These are phyloP conservation scores for Reinhardtius hippoglossoides DNA, from an alignment of 2,113 vertebrate species.

Conservation along the genomic window DNA sequence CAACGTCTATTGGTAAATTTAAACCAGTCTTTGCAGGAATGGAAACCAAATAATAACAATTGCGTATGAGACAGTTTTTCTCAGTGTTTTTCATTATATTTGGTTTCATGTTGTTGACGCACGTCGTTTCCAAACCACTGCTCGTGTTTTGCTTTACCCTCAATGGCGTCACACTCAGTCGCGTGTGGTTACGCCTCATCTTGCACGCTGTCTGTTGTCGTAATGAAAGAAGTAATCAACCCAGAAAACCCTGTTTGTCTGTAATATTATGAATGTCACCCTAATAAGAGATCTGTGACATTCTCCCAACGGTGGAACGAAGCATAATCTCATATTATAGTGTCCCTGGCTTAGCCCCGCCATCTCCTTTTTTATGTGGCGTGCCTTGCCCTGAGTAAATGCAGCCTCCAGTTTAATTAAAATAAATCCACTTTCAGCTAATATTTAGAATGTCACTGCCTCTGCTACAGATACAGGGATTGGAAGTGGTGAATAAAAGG, in stretches of 20 bases:
- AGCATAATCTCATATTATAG: slow-evolving; percentile 43
- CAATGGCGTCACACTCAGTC: slow-evolving; percentile 41
- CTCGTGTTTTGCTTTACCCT: slow-evolving; percentile 17
- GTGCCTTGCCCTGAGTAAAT: slow-evolving; percentile 74
- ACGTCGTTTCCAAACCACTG: slow-evolving; percentile 29
- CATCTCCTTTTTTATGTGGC: slow-evolving; percentile 63
- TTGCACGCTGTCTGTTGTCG: slow-evolving; percentile 18
- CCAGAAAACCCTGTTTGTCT: slow-evolving; percentile 42
- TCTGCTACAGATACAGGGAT: slow-evolving; percentile 73
- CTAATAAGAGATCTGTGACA: slow-evolving; percentile 54
- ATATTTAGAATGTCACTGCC: slow-evolving; percentile 69
- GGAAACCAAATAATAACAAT: slow-evolving; percentile 3
- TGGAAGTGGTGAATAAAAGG: slow-evolving; percentile 64
- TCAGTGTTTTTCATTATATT: slow-evolving; percentile 24
- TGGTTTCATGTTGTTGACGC: slow-evolving; percentile 25
- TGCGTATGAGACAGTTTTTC: not conserved
- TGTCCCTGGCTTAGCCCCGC: slow-evolving; percentile 46
- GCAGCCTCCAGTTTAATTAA: slow-evolving; percentile 81
- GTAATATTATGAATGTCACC: slow-evolving; percentile 39
- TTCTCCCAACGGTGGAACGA: slow-evolving; percentile 39
- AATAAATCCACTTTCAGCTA: slow-evolving; percentile 72
- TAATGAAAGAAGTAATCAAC: slow-evolving; percentile 52
- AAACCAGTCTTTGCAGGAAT: slow-evolving; percentile 31
- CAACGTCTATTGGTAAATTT: slow-evolving; percentile 53
- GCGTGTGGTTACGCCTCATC: slow-evolving; percentile 39